Base-by-base conservation (phyloP, 2,888 invertebrate species). In the Mamestra brassicae region DNA sequence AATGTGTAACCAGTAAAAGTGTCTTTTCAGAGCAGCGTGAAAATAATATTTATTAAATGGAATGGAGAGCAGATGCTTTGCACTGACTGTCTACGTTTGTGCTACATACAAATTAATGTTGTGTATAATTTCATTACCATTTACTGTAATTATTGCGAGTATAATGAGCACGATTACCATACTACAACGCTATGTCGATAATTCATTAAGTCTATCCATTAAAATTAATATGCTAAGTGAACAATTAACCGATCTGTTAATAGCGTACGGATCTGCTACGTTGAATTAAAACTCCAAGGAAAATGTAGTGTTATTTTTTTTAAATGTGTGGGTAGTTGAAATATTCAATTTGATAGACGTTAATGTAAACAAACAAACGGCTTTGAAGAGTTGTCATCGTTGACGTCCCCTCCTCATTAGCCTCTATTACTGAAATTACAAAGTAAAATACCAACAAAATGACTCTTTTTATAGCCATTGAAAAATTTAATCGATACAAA, bases 71-170 rank as follows among this genome's bases (percentile, higher is more conserved):
- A 73, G 42, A 36, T 73, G 74, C 42, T 55, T 68, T 62, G 42
- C 63, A 67, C n/a, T 62, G 61, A 72, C 52, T 71, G 61, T 58
- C 62, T n/a, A 75, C 74, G 52, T 58, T 68, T 72, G 47, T 71
- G 36, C 66, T 75, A 71, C 71, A 84, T 87, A 68, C 77, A 73
- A 86, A 84, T 83, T 77, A 76, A 80, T 79, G 75, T 54, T 63
- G 64, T 70, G 75, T 71, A 76, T 85, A 85, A 86, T 83, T 72
- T 34, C 68, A 83, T 85, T 83, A 83, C 70, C 81, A 73, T 85
- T 83, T 72, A 80, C 76, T 71, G 58, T 73, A 88, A 86, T 79
- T 81, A 86, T 79, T 81, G 74, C 70, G 42, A 62, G 70, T 79
- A 69, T 83, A 79, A 85, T 86, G 69, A 71, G 72, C 71, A 66